Base-by-base conservation (phyloP, 2,113 vertebrate species). In the Pristiophorus japonicus region DNA sequence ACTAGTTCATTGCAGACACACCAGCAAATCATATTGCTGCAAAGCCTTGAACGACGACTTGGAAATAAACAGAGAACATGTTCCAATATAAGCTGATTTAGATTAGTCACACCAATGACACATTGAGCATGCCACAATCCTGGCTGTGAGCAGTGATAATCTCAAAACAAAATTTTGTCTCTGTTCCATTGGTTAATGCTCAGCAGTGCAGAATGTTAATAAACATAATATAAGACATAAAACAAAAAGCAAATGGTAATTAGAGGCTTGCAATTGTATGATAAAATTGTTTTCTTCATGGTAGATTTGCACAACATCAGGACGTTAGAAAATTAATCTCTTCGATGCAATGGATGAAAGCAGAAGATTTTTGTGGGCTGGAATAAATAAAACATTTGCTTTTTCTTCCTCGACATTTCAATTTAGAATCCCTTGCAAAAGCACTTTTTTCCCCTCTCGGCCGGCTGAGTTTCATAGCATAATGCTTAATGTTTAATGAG, bases 241-340 rank as follows among this genome's bases (percentile, higher is more conserved):
- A 94, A 94, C 93, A 94, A 94, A 91, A 94, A 47, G 24, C 92
- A 30, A 66, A 94, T 94, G 65, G 65, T 94, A 70, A 94, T 94
- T 70, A 94, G 93, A 70, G 51, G 66, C 62, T 94, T 70, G 93
- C 93, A 94, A 94, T 70, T 70, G 93, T 30, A 70, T 14, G 93
- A 94, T 94, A 70, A 94, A 94, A 94, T 94, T 94, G 65, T 94
- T 27, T 94, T n/a, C 38, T 42, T 94, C 62, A 94, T 70, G 93
- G 65, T 94, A 94, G 65, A 94, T 94, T 94, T 94, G 93, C 65
- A 70, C 65, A 94, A 94, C 93, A 94, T 94, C 92, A 94, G 93
- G 93, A 94, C 70, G 51, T 70, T 94, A 70, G 65, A 70, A 94
- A 94, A 94, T 70, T 67, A 94, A 94, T 94, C 65, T 94, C 93